phyloP scores from a whole-genome alignment of 1,140 invertebrate species.

The Thaumatotibia leucotreta region DNA sequence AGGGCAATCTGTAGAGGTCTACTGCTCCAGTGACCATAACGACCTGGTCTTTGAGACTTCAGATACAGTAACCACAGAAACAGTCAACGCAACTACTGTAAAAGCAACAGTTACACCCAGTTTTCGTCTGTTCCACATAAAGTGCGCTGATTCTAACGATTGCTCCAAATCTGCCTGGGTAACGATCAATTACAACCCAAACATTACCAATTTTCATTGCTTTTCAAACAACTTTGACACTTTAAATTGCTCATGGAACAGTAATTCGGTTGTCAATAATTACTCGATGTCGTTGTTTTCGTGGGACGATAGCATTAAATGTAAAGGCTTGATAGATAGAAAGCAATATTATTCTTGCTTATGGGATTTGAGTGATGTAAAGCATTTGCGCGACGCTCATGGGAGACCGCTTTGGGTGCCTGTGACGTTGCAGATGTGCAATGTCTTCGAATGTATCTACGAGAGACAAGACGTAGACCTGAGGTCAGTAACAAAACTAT shows the following conservation, averaged over 20 bases:
- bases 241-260: background rate
- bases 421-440: background rate
- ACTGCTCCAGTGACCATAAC: background rate
- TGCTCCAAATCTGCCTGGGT: background rate
- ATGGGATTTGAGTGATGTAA: background rate
- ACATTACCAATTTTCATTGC: background rate
- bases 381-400: background rate
- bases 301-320: too few relatives aligned
- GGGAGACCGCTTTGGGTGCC: background rate
- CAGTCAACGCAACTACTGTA: background rate
- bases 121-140: background rate
- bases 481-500: background rate
- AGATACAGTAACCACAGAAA: background rate
- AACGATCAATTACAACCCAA: background rate
- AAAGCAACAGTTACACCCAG: background rate
- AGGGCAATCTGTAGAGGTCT: background rate
- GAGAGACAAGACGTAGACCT: background rate
- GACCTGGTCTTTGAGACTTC: background rate
- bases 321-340: background rate
- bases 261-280: background rate
- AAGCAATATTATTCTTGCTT: background rate
- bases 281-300: background rate
- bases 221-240: background rate
- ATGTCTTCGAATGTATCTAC: background rate
- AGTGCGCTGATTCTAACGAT: background rate